These are phyloP conservation scores for Chanos chanos DNA, from an alignment of 2,797 vertebrate genomes.

Conservation along the genomic window DNA sequence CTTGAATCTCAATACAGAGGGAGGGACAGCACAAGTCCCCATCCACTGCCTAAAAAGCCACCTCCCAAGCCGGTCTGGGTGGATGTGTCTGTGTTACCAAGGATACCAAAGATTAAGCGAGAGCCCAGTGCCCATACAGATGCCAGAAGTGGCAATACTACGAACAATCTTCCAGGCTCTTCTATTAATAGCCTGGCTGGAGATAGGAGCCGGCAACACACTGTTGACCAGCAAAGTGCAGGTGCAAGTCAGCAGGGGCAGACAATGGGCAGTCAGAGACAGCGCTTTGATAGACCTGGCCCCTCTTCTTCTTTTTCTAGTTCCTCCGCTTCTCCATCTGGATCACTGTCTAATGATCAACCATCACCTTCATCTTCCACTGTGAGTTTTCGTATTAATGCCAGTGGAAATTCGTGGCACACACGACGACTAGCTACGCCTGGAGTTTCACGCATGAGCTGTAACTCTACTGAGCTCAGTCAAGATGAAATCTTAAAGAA, in stretches of 20 bases:
- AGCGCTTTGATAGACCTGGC: conserved; percentile 19
- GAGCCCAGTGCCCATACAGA: conserved; percentile 51
- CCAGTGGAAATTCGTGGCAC: conserved; percentile 82
- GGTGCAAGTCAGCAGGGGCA: conserved; percentile 48
- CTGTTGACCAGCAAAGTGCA: conserved; percentile 54
- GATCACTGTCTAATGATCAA: conserved; percentile 22
- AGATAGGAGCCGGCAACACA: conserved; percentile 69
- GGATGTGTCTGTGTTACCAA: conserved; percentile 84
- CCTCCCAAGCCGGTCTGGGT: conserved; percentile 73
- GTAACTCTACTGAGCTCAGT: conserved; percentile 63
- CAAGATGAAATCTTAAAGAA: conserved; percentile 70
- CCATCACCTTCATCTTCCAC: conserved; percentile 61
- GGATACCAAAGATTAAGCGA: conserved; percentile 92
- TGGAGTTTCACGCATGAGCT: conserved; percentile 44
- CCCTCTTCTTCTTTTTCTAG: conserved; percentile 48
- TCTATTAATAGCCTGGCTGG: conserved; percentile 82
- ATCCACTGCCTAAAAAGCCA: conserved; percentile 48
- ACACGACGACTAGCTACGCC: conserved; percentile 63
- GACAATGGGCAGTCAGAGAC: conserved; percentile 57
- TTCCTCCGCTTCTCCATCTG: conserved; percentile 43
- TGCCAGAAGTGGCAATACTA: conserved; percentile 24
- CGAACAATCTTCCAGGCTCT: conserved; percentile 67
- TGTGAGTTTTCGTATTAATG: conserved; percentile 88
- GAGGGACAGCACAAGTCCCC: conserved; percentile 13
- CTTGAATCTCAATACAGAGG: conserved; percentile 26